These are phyloP conservation scores for Ctenochaetus hawaiiensis DNA, from an alignment of 2,797 vertebrate genomes.

Conservation along the genomic window DNA sequence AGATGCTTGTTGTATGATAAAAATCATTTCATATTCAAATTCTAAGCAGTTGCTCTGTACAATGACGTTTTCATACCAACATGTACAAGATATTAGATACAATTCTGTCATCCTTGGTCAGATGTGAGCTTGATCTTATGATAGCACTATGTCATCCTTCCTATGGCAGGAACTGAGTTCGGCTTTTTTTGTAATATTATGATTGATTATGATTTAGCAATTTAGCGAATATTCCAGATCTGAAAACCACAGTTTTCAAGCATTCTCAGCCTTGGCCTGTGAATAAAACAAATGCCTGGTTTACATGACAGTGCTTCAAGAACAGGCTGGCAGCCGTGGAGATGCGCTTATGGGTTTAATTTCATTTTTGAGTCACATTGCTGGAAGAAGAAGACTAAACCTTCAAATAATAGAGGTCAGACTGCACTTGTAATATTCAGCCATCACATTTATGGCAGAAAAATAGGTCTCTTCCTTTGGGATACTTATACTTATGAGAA, in stretches of 20 bases:
- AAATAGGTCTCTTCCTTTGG: conserved; percentile 28
- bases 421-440: conserved; percentile 9
- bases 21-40: conserved; percentile 47
- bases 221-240: not conserved
- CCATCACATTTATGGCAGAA: conserved; percentile 42
- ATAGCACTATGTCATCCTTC: not conserved
- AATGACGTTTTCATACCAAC: not conserved
- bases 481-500: conserved; percentile 19
- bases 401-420: conserved; percentile 27
- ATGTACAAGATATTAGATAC: conserved; percentile 8
- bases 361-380: conserved; percentile 13
- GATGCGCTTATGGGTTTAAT: not conserved
- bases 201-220: no score
- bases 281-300: not conserved
- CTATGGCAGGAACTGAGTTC: not conserved
- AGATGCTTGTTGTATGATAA: conserved; percentile 57
- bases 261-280: not conserved
- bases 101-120: conserved; percentile 8
- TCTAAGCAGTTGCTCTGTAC: conserved; percentile 6
- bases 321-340: not conserved
- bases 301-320: not conserved
- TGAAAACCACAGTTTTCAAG: not conserved
- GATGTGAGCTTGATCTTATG: not conserved
- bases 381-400: conserved; percentile 2
- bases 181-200: not conserved